These are phyloP conservation scores for Poeciliopsis prolifica DNA, from an alignment of 2,113 vertebrate species.

Conservation along the genomic window DNA sequence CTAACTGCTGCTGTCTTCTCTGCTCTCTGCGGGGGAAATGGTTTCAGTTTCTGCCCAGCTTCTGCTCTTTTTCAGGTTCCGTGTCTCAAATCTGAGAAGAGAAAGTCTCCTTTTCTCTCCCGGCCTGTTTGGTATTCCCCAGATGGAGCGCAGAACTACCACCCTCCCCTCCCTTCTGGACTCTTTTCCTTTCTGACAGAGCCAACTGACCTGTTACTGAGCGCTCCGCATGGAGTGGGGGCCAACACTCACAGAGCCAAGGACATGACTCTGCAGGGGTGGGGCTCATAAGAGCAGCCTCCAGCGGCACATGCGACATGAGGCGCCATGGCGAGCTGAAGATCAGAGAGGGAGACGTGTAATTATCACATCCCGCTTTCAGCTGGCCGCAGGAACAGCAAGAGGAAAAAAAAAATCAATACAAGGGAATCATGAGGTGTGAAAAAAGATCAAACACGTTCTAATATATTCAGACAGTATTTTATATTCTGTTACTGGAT, in stretches of 20 bases:
- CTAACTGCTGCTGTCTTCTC: conserved; percentile 26
- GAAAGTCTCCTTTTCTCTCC: conserved; percentile 32
- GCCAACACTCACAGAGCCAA: conserved; percentile 13
- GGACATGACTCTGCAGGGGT: conserved; percentile 31
- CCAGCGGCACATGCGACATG: neutral
- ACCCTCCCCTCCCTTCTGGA: conserved; percentile 23
- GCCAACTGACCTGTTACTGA: conserved; percentile 53
- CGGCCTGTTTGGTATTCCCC: conserved; percentile 65
- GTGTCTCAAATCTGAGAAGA: conserved; percentile 52
- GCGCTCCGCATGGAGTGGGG: conserved; percentile 35
- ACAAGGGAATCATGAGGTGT: neutral
- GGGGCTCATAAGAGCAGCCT: conserved; percentile 20
- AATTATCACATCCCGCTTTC: conserved; percentile 17
- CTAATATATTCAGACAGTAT: neutral
- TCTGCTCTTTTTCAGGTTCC: conserved; percentile 25
- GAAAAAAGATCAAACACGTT: neutral
- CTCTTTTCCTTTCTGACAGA: conserved; percentile 38
- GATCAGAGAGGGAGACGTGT: conserved; percentile 19
- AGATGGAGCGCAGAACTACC: conserved; percentile 23
- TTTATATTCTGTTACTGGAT: neutral
- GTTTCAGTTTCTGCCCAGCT: conserved; percentile 28
- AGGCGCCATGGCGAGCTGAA: conserved; percentile 9
- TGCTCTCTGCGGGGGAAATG: conserved; percentile 37
- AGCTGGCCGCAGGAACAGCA: conserved; percentile 1
- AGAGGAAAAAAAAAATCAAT: neutral